Percentiles rank a stretch among this genome's conserved stretches.
These are phyloP conservation scores for Oreochromis aureus DNA, from an alignment of 2,113 vertebrate species.

Conservation along the genomic window DNA sequence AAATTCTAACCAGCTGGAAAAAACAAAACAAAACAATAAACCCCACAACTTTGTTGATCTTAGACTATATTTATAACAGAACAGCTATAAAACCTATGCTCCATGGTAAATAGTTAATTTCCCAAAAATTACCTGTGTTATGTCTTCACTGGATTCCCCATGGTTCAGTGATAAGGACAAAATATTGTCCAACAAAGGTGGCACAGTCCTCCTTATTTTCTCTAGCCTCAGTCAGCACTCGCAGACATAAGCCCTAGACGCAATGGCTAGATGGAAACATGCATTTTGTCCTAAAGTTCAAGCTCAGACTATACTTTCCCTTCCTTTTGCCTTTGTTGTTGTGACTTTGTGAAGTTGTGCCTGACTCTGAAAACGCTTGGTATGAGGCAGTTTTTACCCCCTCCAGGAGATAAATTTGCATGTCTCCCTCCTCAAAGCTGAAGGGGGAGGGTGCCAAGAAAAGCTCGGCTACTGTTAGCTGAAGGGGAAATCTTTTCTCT, in stretches of 20 bases:
- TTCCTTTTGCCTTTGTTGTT: conserved; percentile 16
- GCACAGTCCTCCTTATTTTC: neutral
- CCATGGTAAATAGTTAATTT: neutral
- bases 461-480: conserved; percentile 22
- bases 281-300: neutral
- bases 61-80: neutral
- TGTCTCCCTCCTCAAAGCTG: conserved; percentile 53
- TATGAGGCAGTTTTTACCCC: neutral
- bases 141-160: conserved; percentile 47
- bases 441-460: conserved; percentile 35
- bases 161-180: conserved; percentile 19
- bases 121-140: conserved; percentile 50
- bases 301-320: neutral
- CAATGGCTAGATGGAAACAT: neutral
- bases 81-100: neutral
- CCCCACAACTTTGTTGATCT: neutral
- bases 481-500: conserved; percentile 9
- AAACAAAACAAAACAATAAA: neutral
- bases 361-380: conserved; percentile 28
- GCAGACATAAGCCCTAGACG: neutral
- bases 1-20: neutral
- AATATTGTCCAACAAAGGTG: conserved; percentile 35
- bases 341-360: conserved; percentile 38
- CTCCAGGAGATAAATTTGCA: conserved; percentile 54
- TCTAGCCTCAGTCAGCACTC: neutral